phyloP scores from a whole-genome alignment of 2,113 vertebrate genomes.

The Sorex fumeus region DNA sequence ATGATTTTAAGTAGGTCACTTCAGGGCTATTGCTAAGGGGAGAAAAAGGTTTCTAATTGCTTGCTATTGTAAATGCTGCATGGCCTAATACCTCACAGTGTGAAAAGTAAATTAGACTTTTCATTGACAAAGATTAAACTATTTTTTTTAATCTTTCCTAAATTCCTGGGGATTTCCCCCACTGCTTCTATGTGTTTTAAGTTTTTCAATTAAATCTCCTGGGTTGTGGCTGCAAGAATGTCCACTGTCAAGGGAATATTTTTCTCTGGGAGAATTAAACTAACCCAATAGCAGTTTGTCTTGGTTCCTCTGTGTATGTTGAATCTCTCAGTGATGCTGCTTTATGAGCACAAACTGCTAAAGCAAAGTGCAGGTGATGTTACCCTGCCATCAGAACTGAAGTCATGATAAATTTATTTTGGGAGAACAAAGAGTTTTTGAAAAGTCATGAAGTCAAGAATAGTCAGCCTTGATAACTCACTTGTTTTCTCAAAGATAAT shows the following conservation, averaged over 20 bases:
- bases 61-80: slow-evolving; percentile 52
- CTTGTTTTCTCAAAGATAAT: slow-evolving; percentile 78
- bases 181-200: slow-evolving; percentile 75
- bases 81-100: slow-evolving; percentile 69
- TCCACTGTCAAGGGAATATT: slow-evolving; percentile 73
- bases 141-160: slow-evolving; percentile 76
- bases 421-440: slow-evolving; percentile 71
- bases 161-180: slow-evolving; percentile 71
- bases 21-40: slow-evolving; percentile 64
- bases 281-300: slow-evolving; percentile 44
- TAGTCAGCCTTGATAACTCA: slow-evolving; percentile 79
- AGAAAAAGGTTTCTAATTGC: slow-evolving; percentile 67
- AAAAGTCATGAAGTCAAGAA: slow-evolving; percentile 81
- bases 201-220: slow-evolving; percentile 82
- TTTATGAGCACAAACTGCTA: slow-evolving; percentile 39
- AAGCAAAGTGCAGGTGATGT: slow-evolving; percentile 22
- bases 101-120: slow-evolving; percentile 73
- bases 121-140: slow-evolving; percentile 82
- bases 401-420: slow-evolving; percentile 63
- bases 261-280: slow-evolving; percentile 59
- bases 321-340: not conserved
- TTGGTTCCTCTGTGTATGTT: slow-evolving; percentile 18
- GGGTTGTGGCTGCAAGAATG: slow-evolving; percentile 73
- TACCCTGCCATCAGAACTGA: slow-evolving; percentile 47
- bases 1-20: slow-evolving; percentile 74